Evolutionary conservation across 2,888 invertebrate species (phyloP).

Genomic region (Hirtodrosophila cameraria): DNA sequence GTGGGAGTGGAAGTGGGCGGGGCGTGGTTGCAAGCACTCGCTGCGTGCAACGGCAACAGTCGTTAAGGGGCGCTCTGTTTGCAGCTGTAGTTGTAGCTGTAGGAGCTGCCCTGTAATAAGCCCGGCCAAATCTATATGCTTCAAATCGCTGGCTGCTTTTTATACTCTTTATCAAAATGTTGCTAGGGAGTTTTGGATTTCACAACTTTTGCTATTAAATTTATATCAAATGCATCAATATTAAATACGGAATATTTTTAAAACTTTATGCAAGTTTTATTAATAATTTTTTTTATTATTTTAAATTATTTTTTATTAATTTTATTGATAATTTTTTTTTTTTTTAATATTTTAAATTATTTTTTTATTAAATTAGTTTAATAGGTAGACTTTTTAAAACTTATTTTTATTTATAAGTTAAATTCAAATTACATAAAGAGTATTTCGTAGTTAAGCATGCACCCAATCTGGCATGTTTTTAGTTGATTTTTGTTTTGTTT

Average conservation of each 20-base stretch:
- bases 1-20: conserved; percentile 24
- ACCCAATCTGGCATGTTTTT: neutral
- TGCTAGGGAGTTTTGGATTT: too few species aligned
- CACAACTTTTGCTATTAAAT: too few species aligned
- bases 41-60: conserved; percentile 36
- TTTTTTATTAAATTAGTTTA: too few species aligned
- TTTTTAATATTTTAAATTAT: too few species aligned
- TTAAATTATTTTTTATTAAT: too few species aligned
- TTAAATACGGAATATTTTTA: too few species aligned
- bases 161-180: conserved; percentile 8
- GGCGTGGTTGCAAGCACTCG: conserved; percentile 33
- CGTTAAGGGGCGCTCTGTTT: conserved; percentile 56
- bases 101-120: conserved; percentile 37
- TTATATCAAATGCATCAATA: too few species aligned
- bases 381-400: too few species aligned
- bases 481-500: conserved; percentile 8
- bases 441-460: neutral
- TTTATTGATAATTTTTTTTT: too few species aligned
- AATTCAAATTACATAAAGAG: neutral
- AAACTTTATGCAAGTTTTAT: too few species aligned
- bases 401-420: too few species aligned
- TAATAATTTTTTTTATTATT: too few species aligned
- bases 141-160: neutral
- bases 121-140: conserved; percentile 32
- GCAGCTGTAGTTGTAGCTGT: conserved; percentile 23